Percentiles rank a stretch among this genome's conserved stretches.
These are phyloP conservation scores for Allobates femoralis DNA, from an alignment of 2,797 vertebrate species.

Conservation along the genomic window DNA sequence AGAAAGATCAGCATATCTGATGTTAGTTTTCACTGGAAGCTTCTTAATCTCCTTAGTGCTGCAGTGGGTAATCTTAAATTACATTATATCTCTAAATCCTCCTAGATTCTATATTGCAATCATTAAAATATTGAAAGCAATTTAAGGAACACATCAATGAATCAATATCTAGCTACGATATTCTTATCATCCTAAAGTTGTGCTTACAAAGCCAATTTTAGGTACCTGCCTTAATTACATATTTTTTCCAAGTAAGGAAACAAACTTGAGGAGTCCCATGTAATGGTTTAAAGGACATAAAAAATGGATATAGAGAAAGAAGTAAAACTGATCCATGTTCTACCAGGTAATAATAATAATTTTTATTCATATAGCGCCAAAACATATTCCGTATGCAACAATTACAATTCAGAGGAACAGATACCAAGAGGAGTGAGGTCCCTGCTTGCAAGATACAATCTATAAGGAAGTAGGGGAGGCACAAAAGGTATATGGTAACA, in stretches of 20 bases:
- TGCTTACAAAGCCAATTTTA: neutral
- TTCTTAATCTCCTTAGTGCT: constrained; percentile 45
- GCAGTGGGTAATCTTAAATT: constrained; percentile 49
- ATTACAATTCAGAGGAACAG: too few species aligned
- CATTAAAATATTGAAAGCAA: constrained; percentile 36
- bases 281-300: neutral
- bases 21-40: constrained; percentile 27
- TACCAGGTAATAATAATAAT: too few species aligned
- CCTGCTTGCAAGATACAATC: too few species aligned
- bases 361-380: too few species aligned
- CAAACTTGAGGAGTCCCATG: neutral
- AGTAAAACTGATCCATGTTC: too few species aligned
- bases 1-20: constrained; percentile 41
- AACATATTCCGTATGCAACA: too few species aligned
- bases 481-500: too few species aligned
- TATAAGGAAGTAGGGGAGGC: too few species aligned
- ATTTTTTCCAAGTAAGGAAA: neutral
- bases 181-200: neutral
- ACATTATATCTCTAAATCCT: constrained; percentile 51
- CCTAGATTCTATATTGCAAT: constrained; percentile 41
- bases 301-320: too few species aligned
- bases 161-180: neutral
- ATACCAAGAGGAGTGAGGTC: too few species aligned
- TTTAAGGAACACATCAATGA: constrained; percentile 32
- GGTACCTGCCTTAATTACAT: neutral